Conservation (phyloP, 2,888 invertebrate genomes). For the Entomobrya multifasciata region DNA sequence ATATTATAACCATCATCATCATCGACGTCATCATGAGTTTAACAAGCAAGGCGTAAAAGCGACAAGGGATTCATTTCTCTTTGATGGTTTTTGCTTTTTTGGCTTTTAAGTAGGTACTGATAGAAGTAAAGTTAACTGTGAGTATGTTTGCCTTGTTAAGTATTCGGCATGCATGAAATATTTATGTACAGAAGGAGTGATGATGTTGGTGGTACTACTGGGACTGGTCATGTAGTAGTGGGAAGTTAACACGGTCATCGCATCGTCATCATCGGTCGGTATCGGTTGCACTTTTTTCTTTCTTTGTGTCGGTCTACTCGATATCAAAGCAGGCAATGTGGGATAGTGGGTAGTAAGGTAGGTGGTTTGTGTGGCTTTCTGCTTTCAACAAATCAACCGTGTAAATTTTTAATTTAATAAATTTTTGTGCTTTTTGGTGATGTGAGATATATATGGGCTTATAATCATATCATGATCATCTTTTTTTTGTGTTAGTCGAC, state of each 20-base stretch:
- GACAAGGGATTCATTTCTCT: conserved; percentile 37
- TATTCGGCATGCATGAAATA: conserved; percentile 57
- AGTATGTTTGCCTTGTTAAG: conserved; percentile 51
- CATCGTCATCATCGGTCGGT: not conserved
- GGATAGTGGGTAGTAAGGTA: conserved; percentile 41
- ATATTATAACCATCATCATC: conserved; percentile 3
- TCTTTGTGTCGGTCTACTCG: not conserved
- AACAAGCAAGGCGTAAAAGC: conserved; percentile 38
- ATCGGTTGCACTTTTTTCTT: conserved; percentile 48
- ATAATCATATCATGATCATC: conserved; percentile 12
- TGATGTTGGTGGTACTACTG: not conserved
- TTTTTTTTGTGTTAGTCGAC: not conserved
- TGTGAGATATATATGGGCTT: not conserved
- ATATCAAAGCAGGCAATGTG: conserved; percentile 26
- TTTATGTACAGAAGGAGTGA: conserved; percentile 17
- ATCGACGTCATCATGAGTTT: conserved; percentile 28
- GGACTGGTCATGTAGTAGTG: not conserved
- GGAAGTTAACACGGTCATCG: conserved; percentile 50
- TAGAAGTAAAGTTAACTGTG: conserved; percentile 15
- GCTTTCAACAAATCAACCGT: conserved; percentile 51
- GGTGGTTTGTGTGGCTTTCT: conserved; percentile 51
- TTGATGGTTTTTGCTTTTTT: conserved; percentile 47
- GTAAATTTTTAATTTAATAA: conserved; percentile 48
- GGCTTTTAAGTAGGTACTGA: conserved; percentile 42
- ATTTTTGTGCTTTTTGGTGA: conserved; percentile 30